phyloP scores from a whole-genome alignment of 2,888 invertebrate species.

The Pediacus dermestoides region DNA sequence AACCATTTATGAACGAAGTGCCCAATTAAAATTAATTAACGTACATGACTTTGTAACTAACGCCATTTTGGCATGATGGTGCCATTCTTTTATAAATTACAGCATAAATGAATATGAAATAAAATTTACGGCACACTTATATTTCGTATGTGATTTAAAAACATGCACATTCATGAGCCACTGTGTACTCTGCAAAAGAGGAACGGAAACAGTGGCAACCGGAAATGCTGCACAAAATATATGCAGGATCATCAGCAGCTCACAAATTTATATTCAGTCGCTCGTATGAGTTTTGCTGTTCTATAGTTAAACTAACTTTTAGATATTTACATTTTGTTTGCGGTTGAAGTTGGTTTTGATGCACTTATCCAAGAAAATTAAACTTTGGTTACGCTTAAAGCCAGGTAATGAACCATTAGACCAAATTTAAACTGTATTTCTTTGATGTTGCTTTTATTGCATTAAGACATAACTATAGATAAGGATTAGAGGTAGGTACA shows the following conservation, averaged over 20 bases:
- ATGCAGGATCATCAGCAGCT: slow-evolving; percentile 2
- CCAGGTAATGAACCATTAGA: too few relatives aligned
- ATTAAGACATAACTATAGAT: too few relatives aligned
- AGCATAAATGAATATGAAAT: slow-evolving; percentile 1
- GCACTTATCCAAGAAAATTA: too few relatives aligned
- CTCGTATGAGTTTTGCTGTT: too few relatives aligned
- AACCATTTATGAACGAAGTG: too few relatives aligned
- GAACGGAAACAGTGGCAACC: slow-evolving; percentile 2
- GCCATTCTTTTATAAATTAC: slow-evolving; percentile 2
- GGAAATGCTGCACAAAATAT: slow-evolving; percentile 2
- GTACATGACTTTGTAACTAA: background rate
- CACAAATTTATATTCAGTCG: slow-evolving; percentile 2
- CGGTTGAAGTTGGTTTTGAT: too few relatives aligned
- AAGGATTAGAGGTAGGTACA: too few relatives aligned
- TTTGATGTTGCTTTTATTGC: too few relatives aligned
- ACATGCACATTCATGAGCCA: slow-evolving; percentile 3
- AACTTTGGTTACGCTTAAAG: too few relatives aligned
- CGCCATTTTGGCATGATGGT: slow-evolving; percentile 1
- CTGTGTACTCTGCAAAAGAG: background rate
- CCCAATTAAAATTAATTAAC: background rate
- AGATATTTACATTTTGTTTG: too few relatives aligned
- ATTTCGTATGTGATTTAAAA: slow-evolving; percentile 2
- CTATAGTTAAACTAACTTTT: too few relatives aligned
- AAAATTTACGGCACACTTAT: slow-evolving; percentile 1
- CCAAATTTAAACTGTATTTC: too few relatives aligned